Evolutionary conservation across 2,113 vertebrate genomes (phyloP), one percentile per base, ranked within the genome.

Genomic region (Menura novaehollandiae): DNA sequence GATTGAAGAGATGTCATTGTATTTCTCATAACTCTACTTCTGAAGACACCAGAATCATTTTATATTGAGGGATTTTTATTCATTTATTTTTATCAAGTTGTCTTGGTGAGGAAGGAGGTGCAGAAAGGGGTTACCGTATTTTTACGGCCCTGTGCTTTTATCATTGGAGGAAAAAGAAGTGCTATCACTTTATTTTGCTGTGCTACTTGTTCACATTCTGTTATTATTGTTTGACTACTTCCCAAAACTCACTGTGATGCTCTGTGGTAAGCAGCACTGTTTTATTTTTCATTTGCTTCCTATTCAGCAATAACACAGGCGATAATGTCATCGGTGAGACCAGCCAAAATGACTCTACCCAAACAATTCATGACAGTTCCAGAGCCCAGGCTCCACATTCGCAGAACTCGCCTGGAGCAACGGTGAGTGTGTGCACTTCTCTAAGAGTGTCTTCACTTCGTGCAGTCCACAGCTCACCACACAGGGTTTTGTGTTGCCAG

Each of bases 361-460:
- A 97, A 16, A 97, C 98, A 9, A 91, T 97, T 53, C 96, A 37
- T 5, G 95, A 97, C 91, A 97, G 97, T 59, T 96, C 97, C 43
- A 79, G 85, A 37, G 89, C 49, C 9, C 97, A 95, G 32, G 93
- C 95, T 67, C 17, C 56, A 1, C 72, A 51, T 72, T 97, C 83
- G 0, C 96, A 71, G 26, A 94, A 78, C 58, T 97, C 97, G 1
- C 95, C 97, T 11, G 97, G 88, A 75, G 81, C 39, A 3, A 16
- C 30, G 98, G 98, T 98, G 19, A 95, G 98, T 98, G 88, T 15
- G 18, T 4, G 9, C 43, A 7, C 85, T 88, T 55, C 56, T 27
- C 21, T 85, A 27, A 15, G 24, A 15, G 9, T 4, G 5, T 46
- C 72, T 51, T 60, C 7, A 2, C 44, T 86, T 88, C 0, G 1